Base-by-base conservation (phyloP, 1,140 invertebrate species). In the Pachyrhynchus sulphureomaculatus region DNA sequence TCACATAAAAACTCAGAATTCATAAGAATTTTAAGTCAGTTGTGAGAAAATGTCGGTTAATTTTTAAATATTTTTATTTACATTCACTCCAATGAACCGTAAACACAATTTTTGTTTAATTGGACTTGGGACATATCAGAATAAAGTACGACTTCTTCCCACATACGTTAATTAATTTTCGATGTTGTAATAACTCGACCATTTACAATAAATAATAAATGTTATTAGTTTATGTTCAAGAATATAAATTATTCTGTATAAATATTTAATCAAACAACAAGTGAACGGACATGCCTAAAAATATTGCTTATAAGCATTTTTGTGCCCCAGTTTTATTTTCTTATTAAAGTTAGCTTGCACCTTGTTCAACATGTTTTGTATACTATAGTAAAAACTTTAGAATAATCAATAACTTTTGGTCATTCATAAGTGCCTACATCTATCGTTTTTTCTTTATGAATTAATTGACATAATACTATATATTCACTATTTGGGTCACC, bases 221-320 rank as follows among this genome's bases (percentile, higher is more conserved):
- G 13, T 39, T 18, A 13, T 39, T 13, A 18, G 13, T 39, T 3
- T 39, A 39, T 18, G 8, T 39, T 15, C 13, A 3, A 18, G 6
- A 39, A 13, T 13, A 39, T 18, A 39, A 2, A 39, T 39, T 17
- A 39, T 13, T 39, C 36, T 39, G 36, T 39, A n/a, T 39, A 39
- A 39, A 39, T 39, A 39, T 39, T 39, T 39, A 39, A 39, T 39
- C 36, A 18, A 18, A 4, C 10, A 1, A 9, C n/a, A 13, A 13
- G 36, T 39, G 36, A 39, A 39, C 13, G 36, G 36, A 39, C 36
- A 39, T 39, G 36, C 13, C n/a, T 18, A 39, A 39, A 39, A 39
- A 39, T 39, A 39, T 5, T 18, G 36, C 36, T 13, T 9, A 39
- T n/a, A 17, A 39, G 36, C 36, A 18, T 39, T 39, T 39, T 39